A percentile compares a stretch with the other conserved stretches of the same genome.
Conservation (phyloP, 2,888 invertebrate genomes). For the Hypselothyrea guttata region DNA sequence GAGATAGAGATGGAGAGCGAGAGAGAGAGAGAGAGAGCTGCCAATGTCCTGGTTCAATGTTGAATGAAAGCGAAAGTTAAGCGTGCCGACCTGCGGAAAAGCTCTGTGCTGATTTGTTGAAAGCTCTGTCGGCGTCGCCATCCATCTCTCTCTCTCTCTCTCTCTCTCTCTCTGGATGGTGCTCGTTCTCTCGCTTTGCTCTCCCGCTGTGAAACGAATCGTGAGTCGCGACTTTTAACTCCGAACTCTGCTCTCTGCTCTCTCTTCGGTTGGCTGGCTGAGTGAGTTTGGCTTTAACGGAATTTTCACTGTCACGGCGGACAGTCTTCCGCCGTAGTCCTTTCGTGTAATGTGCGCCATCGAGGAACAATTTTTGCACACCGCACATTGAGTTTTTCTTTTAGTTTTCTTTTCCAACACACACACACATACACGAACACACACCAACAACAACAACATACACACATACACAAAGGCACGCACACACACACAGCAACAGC, state of each 20-base stretch:
- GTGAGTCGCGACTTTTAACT: conserved; percentile 49
- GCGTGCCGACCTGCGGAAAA: conserved; percentile 34
- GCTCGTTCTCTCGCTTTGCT: background rate
- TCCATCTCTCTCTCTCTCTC: background rate
- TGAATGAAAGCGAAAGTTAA: conserved; percentile 46
- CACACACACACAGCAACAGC: conserved; percentile 14
- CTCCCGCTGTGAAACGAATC: background rate
- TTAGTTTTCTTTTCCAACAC: conserved; percentile 58
- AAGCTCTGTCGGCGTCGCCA: conserved; percentile 41
- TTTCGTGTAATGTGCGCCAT: conserved; percentile 77
- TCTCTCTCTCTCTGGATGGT: background rate
- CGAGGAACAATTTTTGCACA: conserved; percentile 66
- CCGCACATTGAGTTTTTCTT: conserved; percentile 65
- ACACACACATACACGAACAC: conserved; percentile 36
- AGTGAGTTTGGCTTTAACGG: conserved; percentile 27
- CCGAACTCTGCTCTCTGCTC: conserved; percentile 40
- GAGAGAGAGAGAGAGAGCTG: no score
- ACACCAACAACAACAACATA: conserved; percentile 8
- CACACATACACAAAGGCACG: conserved; percentile 25
- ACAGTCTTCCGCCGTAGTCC: conserved; percentile 79
- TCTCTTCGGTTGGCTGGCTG: conserved; percentile 3
- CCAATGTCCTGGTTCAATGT: background rate
- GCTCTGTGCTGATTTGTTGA: conserved; percentile 30
- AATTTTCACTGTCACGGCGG: conserved; percentile 44
- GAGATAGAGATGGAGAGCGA: no score